Percentiles rank a stretch among this genome's conserved stretches.
Conservation (phyloP, 2,888 invertebrate species). For the Epinotia bilunana region DNA sequence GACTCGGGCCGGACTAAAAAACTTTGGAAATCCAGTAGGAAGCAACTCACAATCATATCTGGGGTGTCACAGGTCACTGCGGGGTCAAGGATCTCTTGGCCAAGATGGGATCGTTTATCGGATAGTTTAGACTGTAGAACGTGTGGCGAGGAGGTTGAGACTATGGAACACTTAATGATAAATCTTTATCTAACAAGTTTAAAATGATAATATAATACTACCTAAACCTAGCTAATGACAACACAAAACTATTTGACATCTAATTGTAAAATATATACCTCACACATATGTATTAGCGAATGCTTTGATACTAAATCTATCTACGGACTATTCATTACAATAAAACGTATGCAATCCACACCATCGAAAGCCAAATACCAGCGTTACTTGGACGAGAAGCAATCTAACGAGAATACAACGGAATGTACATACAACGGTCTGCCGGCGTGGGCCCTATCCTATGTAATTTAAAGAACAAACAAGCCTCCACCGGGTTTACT, state of each 20-base stretch:
- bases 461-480: slow-evolving; percentile 76
- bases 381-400: slow-evolving; percentile 68
- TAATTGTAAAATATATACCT: not conserved
- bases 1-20: too few relatives aligned
- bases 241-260: not conserved
- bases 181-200: not conserved
- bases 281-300: too few relatives aligned
- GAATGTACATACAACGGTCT: slow-evolving; percentile 59
- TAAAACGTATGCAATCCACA: slow-evolving; percentile 61
- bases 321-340: slow-evolving; percentile 45
- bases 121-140: too few relatives aligned
- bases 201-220: not conserved
- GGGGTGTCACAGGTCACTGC: too few relatives aligned
- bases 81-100: too few relatives aligned
- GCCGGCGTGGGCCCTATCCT: slow-evolving; percentile 64
- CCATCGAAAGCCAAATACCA: slow-evolving; percentile 64
- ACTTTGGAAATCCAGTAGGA: too few relatives aligned
- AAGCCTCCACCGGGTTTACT: slow-evolving; percentile 61
- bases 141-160: too few relatives aligned
- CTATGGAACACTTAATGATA: too few relatives aligned
- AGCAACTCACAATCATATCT: too few relatives aligned
- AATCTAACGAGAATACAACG: slow-evolving; percentile 66
- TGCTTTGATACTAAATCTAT: not conserved
- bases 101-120: too few relatives aligned
- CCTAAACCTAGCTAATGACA: not conserved